Base-by-base conservation (phyloP, 2,888 invertebrate genomes). In the Pheosia gnoma region DNA sequence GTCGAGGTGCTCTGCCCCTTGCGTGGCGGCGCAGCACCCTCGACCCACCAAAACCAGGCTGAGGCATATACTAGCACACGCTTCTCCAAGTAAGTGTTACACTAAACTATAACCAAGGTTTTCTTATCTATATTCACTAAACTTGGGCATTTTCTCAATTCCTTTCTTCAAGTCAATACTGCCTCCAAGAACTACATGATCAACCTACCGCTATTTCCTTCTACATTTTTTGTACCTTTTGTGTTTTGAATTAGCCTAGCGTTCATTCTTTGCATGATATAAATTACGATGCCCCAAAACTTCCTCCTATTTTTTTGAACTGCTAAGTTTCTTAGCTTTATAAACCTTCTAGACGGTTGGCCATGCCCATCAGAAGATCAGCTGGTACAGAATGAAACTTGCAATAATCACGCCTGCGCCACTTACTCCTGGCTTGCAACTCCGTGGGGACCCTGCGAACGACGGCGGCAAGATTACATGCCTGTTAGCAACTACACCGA, bases 351-450 rank as follows among this genome's bases (percentile, higher is more conserved):
- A 95, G 95, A 93, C 43, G 95, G 95, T 25, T 94, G 94, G 85
- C 90, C 93, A 0, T 95, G 95, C 68, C 95, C 95, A 0, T 77
- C 92, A 0, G 92, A 94, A 69, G 94, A 94, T 60, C 94, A 94
- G 71, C 83, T 95, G 61, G 65, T 92, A 3, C 94, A 95, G 77
- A 94, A 93, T 68, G 94, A 95, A 70, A 89, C 94, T 0, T 95
- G 95, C 80, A 95, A 95, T 79, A 89, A 88, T 0, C 95, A 95
- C 71, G 94, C 94, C 0, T 95, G 95, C 73, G 93, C 94, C 39
- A 94, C 95, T 0, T 95, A 94, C 86, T 94, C 95, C 56, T 95
- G 95, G 95, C 88, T 95, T 11, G 91, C 95, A 3, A 90, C 95
- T 0, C 95, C 95, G 0, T 95, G 95, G 95, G 94, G 94, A 49